Base-by-base conservation (phyloP, 2,888 invertebrate species). In the Marronus borbonicus region DNA sequence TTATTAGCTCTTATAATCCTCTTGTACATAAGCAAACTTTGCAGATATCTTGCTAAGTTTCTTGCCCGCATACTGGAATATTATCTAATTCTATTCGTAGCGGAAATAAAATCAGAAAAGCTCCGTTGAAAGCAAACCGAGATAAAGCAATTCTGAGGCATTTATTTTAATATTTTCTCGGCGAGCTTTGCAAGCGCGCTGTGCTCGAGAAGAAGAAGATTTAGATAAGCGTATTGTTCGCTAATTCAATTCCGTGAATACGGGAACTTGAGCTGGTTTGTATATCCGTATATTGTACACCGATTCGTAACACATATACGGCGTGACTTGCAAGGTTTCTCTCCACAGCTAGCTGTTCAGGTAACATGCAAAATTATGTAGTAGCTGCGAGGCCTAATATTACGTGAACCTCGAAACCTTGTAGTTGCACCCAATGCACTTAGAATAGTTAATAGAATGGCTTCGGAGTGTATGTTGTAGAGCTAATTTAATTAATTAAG, bases 171-270 rank as follows among this genome's bases (percentile, higher is more conserved):
- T 72, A 72, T 58, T 70, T 70, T 70, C 55, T 20, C 39, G 55
- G 55, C 36, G 20, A 31, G 36, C 17, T 39, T 39, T 14, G 20
- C 12, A 5, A 55, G 31, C 31, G n/a, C 55, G 28, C 31, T 50
- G 55, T 31, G 52, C 52, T 10, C 17, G 69, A 24, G 24, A n/a
- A 69, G 69, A 52, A 0, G 50, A 24, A 69, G 72, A 72, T 72
- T 44, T 72, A 58, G 72, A 72, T 72, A 72, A 72, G 44, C 72
- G 72, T 72, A 72, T 44, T 72, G 72, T 72, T 72, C 58, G 72
- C 36, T 60, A 72, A 72, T 72, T 72, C 39, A 72, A 72, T 58
- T 58, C 58, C 39, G 72, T 4, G 69, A 55, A 20, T 20, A 72
- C 58, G 10, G 55, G 17, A 70, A 39, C 39, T 72, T 14, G 31